Evolutionary conservation across 2,888 invertebrate genomes (phyloP).

Genomic region (Nemotelus nigrinus): DNA sequence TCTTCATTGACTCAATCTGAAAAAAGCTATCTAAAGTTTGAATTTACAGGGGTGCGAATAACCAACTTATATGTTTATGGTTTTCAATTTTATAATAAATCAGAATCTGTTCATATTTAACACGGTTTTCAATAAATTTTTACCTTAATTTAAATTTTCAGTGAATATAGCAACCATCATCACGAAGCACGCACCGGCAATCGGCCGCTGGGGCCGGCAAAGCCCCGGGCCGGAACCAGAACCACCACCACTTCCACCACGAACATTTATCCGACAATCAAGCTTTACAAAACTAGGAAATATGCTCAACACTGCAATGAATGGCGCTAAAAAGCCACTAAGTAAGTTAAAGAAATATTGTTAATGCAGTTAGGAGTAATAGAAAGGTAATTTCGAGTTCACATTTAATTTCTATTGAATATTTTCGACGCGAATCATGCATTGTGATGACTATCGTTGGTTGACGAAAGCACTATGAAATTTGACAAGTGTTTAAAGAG

Average conservation of each 20-base stretch:
- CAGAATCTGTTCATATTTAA: no score
- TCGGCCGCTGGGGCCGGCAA: constrained; percentile 64
- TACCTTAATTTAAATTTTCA: not conserved
- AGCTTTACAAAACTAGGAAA: constrained; percentile 72
- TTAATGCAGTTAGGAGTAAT: no score
- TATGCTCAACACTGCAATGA: constrained; percentile 72
- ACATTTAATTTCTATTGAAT: no score
- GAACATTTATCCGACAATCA: constrained; percentile 69
- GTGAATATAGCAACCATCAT: constrained; percentile 44
- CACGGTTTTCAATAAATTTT: no score
- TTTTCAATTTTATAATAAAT: no score
- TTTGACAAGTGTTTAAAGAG: no score
- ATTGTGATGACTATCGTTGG: not conserved
- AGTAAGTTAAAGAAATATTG: constrained; percentile 57
- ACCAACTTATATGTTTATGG: no score
- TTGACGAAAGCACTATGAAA: not conserved
- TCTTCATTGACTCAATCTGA: no score
- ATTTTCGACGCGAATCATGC: not conserved
- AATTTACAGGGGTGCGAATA: no score
- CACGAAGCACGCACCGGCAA: constrained; percentile 53
- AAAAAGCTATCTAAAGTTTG: no score
- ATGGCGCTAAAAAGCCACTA: constrained; percentile 61
- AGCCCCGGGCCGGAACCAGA: constrained; percentile 62
- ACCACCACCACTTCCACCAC: constrained; percentile 60
- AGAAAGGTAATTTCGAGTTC: no score